phyloP scores from a whole-genome alignment of 2,888 invertebrate genomes.

The Asteroscopus sphinx region DNA sequence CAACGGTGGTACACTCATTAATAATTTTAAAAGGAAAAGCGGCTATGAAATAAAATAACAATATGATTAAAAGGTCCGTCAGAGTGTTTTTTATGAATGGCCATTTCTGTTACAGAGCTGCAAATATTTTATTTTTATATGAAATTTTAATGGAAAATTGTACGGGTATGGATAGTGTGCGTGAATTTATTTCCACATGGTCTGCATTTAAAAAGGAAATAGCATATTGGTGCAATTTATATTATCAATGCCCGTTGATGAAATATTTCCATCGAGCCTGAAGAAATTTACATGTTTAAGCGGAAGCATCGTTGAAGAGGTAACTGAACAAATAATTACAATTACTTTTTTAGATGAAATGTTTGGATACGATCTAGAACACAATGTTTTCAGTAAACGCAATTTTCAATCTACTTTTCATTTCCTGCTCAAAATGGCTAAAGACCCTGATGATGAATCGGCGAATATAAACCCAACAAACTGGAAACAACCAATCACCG shows the following conservation, averaged over 20 bases:
- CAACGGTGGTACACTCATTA: constrained; percentile 53
- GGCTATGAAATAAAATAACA: constrained; percentile 61
- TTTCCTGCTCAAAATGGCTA: constrained; percentile 37
- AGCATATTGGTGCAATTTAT: constrained; percentile 42
- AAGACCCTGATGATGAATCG: constrained; percentile 21
- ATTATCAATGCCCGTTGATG: constrained; percentile 41
- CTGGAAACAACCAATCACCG: constrained; percentile 27
- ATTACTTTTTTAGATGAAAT: neutral
- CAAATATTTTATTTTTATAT: constrained; percentile 45
- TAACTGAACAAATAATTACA: too few relatives aligned
- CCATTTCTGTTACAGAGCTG: constrained; percentile 44
- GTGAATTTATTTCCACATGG: constrained; percentile 37
- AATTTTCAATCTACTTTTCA: constrained; percentile 39
- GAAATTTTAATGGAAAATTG: constrained; percentile 35
- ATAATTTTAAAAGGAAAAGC: constrained; percentile 60
- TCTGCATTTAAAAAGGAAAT: constrained; percentile 43
- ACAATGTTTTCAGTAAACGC: constrained; percentile 9
- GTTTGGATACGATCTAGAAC: constrained; percentile 3
- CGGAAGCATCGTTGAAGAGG: neutral
- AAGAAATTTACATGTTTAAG: constrained; percentile 10
- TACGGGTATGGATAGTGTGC: constrained; percentile 24
- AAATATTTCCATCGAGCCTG: constrained; percentile 31
- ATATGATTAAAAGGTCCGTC: constrained; percentile 63
- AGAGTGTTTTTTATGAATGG: constrained; percentile 55
- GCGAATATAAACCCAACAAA: constrained; percentile 28